A percentile compares a stretch with the other conserved stretches of the same genome.
Conservation (phyloP, 2,797 vertebrate species). For the Cryptoprocta ferox region DNA sequence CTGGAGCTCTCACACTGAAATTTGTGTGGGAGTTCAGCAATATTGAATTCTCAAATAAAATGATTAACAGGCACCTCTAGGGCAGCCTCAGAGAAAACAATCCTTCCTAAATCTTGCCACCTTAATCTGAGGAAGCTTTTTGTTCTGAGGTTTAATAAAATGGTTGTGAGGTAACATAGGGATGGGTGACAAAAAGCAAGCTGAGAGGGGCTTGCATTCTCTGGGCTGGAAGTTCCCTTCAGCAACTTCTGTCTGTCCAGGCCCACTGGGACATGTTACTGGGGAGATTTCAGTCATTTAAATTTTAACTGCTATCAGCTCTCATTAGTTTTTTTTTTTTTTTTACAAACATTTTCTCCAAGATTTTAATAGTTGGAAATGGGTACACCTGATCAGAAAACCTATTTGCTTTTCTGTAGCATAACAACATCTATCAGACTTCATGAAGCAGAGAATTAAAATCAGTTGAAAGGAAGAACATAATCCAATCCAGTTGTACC, state of each 20-base stretch:
- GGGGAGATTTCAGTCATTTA: conserved; percentile 33
- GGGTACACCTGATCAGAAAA: conserved; percentile 17
- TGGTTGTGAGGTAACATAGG: background rate
- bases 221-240: background rate
- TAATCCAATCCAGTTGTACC: background rate
- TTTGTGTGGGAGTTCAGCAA: conserved; percentile 70
- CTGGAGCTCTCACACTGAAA: conserved; percentile 67
- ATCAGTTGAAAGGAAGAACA: conserved; percentile 22
- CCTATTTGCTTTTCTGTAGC: background rate
- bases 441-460: conserved; percentile 63
- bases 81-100: conserved; percentile 77
- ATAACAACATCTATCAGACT: background rate
- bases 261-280: background rate
- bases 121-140: conserved; percentile 65
- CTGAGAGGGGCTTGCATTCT: background rate
- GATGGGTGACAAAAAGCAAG: background rate
- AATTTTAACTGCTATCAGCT: conserved; percentile 16
- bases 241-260: background rate
- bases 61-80: conserved; percentile 81
- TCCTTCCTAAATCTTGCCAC: conserved; percentile 73
- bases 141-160: conserved; percentile 78
- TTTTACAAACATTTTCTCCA: conserved; percentile 57
- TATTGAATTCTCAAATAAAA: conserved; percentile 83
- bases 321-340: conserved; percentile 16
- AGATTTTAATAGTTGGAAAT: conserved; percentile 43